Conservation (phyloP, 2,888 invertebrate genomes). For the Lacanobia oleracea region DNA sequence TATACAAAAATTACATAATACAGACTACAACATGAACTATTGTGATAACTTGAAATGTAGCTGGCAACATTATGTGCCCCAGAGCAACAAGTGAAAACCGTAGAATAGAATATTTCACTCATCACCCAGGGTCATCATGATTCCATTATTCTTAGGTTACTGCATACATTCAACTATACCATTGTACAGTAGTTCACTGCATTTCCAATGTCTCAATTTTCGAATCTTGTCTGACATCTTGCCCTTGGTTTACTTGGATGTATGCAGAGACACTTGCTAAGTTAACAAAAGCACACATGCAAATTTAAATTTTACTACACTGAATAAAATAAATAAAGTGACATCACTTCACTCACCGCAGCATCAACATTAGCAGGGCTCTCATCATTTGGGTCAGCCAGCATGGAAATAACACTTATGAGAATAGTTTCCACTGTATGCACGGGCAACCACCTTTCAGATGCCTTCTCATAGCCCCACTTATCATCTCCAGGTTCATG, state of each 20-base stretch:
- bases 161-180: not conserved
- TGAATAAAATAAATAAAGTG: slow-evolving; percentile 33
- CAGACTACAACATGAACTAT: slow-evolving; percentile 15
- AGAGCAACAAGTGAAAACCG: not conserved
- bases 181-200: not conserved
- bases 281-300: slow-evolving; percentile 20
- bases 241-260: slow-evolving; percentile 1
- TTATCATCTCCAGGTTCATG: slow-evolving; percentile 99
- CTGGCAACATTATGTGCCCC: slow-evolving; percentile 7
- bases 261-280: not conserved
- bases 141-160: not conserved
- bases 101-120: not conserved
- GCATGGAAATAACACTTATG: slow-evolving; percentile 99
- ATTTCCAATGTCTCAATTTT: not conserved
- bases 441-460: slow-evolving; percentile 99
- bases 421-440: slow-evolving; percentile 99
- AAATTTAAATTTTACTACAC: slow-evolving; percentile 11
- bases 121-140: not conserved
- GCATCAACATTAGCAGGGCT: slow-evolving; percentile 99
- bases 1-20: not conserved
- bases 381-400: slow-evolving; percentile 99
- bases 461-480: slow-evolving; percentile 99
- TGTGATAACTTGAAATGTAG: slow-evolving; percentile 11
- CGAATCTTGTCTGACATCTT: not conserved
- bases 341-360: slow-evolving; percentile 93